Evolutionary conservation across 1,140 invertebrate species (phyloP).

Genomic region (Drosophila kanapiae): DNA sequence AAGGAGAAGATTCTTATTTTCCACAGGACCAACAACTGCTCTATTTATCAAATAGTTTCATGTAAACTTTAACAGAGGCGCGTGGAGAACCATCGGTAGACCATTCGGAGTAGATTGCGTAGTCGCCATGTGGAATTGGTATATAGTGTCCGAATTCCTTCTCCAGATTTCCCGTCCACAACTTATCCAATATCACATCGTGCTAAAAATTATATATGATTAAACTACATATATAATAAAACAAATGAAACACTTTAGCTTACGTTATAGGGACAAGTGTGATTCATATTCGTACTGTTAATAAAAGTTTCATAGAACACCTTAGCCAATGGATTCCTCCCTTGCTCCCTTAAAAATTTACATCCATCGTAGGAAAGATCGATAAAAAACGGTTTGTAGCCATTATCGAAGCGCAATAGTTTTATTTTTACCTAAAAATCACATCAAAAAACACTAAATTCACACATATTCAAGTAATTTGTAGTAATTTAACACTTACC

Average conservation of each 20-base stretch:
- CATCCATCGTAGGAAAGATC: constrained; percentile 38
- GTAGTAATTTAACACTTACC: constrained; percentile 1
- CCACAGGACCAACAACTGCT: no score
- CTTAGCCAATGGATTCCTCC: constrained; percentile 3
- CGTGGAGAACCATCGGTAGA: neutral
- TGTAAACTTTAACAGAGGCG: constrained; percentile 11
- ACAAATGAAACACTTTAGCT: neutral
- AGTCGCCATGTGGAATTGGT: constrained; percentile 35
- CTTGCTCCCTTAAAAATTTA: constrained; percentile 22
- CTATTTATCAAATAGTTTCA: constrained; percentile 8
- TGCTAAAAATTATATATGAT: constrained; percentile 23
- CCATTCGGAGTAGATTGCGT: constrained; percentile 34
- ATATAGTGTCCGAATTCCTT: neutral
- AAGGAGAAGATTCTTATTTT: no score
- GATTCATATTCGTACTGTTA: constrained; percentile 38
- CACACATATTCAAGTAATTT: neutral
- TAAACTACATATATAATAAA: neutral
- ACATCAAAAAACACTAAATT: neutral
- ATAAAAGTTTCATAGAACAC: constrained; percentile 8
- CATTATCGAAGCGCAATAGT: constrained; percentile 25
- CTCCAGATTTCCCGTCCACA: constrained; percentile 38
- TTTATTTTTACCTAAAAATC: constrained; percentile 21
- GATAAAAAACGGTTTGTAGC: constrained; percentile 38
- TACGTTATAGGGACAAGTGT: constrained; percentile 50
- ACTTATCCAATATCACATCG: constrained; percentile 33